These are phyloP conservation scores for Drosophila repleta DNA, from an alignment of 1,140 invertebrate genomes.

Conservation along the genomic window DNA sequence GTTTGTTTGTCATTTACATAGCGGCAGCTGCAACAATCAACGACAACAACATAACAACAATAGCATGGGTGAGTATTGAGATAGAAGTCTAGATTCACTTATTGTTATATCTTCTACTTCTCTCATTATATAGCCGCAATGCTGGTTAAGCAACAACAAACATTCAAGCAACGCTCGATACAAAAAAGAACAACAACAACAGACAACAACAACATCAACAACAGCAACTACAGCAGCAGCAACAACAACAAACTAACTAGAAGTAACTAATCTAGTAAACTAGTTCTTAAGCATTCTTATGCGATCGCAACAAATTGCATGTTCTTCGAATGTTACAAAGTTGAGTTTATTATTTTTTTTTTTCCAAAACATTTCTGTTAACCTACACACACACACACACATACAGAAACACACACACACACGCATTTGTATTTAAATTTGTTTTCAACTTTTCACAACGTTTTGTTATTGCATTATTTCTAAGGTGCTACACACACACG, in stretches of 20 bases:
- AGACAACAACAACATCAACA: constrained; percentile 7
- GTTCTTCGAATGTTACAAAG: constrained; percentile 69
- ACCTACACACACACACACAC: constrained; percentile 32
- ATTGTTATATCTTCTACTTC: neutral
- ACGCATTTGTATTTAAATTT: constrained; percentile 11
- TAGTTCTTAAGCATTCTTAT: constrained; percentile 31
- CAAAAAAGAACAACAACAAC: constrained; percentile 2
- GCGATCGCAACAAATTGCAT: constrained; percentile 45
- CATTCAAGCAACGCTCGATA: constrained; percentile 1
- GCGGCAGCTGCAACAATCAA: constrained; percentile 18
- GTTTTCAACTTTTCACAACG: constrained; percentile 12
- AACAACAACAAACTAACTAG: neutral
- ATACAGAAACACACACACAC: constrained; percentile 15
- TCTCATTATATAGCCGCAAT: neutral
- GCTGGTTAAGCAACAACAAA: neutral
- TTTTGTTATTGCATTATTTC: constrained; percentile 27
- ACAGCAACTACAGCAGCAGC: constrained; percentile 4
- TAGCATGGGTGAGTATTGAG: constrained; percentile 15
- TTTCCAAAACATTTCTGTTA: constrained; percentile 38
- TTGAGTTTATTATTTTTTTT: constrained; percentile 45
- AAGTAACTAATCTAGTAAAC: neutral
- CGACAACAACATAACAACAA: constrained; percentile 3
- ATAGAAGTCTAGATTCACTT: neutral
- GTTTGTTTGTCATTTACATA: constrained; percentile 11
- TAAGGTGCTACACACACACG: constrained; percentile 54